Conservation (phyloP, 64 coral and sea anemone species). For the Dendrophyllia cribrosa region DNA sequence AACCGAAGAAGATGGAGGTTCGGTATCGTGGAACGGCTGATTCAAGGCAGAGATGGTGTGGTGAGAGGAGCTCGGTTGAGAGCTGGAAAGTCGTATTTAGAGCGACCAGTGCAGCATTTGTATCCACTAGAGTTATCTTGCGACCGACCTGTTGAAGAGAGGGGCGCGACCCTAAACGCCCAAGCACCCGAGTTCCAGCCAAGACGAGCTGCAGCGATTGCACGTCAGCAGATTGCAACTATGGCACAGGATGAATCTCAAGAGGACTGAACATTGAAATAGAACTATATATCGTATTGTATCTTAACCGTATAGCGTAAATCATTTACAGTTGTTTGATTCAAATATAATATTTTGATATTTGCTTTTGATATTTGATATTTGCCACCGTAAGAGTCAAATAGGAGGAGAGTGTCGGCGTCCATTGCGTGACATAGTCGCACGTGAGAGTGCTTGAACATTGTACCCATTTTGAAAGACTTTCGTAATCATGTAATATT, state of each 20-base stretch:
- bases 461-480: no score
- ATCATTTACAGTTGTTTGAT: background rate
- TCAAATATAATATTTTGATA: background rate
- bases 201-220: constrained; percentile 28
- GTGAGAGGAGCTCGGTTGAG: constrained; percentile 35
- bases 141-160: constrained; percentile 7
- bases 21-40: constrained; percentile 39
- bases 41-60: constrained; percentile 38
- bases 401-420: constrained; percentile 13
- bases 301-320: background rate
- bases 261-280: background rate
- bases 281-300: background rate
- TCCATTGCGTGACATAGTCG: background rate
- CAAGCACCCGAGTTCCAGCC: constrained; percentile 37
- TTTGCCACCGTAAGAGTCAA: constrained; percentile 12
- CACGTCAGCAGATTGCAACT: constrained; percentile 1
- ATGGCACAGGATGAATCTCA: constrained; percentile 19
- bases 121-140: constrained; percentile 63
- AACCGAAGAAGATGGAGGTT: constrained; percentile 24
- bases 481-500: no score
- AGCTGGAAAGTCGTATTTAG: constrained; percentile 44
- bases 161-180: background rate
- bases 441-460: no score
- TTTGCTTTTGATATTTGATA: background rate
- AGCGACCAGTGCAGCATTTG: constrained; percentile 40